Percentiles rank a stretch among this genome's conserved stretches.
phyloP scores from a whole-genome alignment of 2,888 invertebrate genomes.

The Eledone cirrhosa region DNA sequence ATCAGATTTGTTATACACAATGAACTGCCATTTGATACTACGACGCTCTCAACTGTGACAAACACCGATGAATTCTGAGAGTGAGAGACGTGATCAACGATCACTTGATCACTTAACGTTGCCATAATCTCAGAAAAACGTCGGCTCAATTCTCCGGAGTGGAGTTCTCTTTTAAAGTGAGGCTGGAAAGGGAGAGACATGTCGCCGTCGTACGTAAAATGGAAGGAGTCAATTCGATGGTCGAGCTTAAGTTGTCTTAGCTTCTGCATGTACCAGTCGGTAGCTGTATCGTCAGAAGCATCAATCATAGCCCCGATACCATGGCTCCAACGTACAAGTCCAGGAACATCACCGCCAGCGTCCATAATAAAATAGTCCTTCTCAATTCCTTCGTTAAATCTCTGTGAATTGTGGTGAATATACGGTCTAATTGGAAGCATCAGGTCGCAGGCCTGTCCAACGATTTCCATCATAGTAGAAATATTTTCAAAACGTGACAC shows the following conservation, averaged over 20 bases:
- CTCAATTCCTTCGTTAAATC: conserved; percentile 81
- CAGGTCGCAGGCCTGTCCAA: conserved; percentile 37
- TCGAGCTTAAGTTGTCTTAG: conserved; percentile 74
- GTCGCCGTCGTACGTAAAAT: conserved; percentile 78
- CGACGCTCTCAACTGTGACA: conserved; percentile 83
- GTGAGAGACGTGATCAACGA: conserved; percentile 59
- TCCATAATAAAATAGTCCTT: conserved; percentile 49
- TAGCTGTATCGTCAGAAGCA: conserved; percentile 82
- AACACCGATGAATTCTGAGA: conserved; percentile 81
- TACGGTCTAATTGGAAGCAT: conserved; percentile 48
- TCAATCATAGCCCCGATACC: conserved; percentile 81
- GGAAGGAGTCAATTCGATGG: conserved; percentile 84
- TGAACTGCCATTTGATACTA: conserved; percentile 81
- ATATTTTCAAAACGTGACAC: conserved; percentile 55
- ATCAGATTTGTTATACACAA: conserved; percentile 81
- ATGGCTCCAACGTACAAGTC: conserved; percentile 73
- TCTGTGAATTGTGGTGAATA: conserved; percentile 64
- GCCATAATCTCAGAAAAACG: conserved; percentile 44
- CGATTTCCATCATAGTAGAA: conserved; percentile 34
- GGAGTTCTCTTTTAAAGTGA: conserved; percentile 40
- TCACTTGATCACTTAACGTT: conserved; percentile 37
- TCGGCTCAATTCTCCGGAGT: conserved; percentile 41
- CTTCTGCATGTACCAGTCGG: conserved; percentile 77
- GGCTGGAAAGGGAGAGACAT: conserved; percentile 58
- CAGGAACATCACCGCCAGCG: conserved; percentile 67